Evolutionary conservation across 2,888 invertebrate genomes (phyloP), one percentile per base, ranked within the genome.

Genomic region (Eristalis arbustorum): DNA sequence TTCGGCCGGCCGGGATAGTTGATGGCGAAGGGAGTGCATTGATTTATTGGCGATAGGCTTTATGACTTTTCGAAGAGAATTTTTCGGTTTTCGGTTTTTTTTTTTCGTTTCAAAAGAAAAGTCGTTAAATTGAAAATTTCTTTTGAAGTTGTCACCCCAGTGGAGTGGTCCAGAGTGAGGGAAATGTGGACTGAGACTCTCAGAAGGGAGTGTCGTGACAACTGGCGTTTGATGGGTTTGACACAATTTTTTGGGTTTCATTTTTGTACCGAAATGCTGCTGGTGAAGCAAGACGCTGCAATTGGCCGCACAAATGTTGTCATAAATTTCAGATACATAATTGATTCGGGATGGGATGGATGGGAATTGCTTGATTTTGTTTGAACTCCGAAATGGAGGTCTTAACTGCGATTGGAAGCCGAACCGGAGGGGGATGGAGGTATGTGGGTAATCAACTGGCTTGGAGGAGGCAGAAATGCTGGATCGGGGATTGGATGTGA

Each of bases 31-130:
- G 69, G 64, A 74, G 63, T 74, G 31, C 75, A 59, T 18, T 81
- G 81, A 81, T 81, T 81, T 81, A 81, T 81, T 64, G 23, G 28
- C 31, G 6, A 69, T 59, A 23, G 56, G 11, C 61, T 80, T 80
- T 66, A 80, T 61, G 80, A 56, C 68, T 42, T 72, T 79, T 59
- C 67, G 11, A 37, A 63, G 64, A 49, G 59, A 23, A 25, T 61
- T 68, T 31, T 10, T 31, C 25, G 25, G 25, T 25, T 25, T 25
- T 25, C 25, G 8, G 8, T 31, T 10, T 4, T 31, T 31, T 31
- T 4, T 31, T 6, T 5, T 4, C 10, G 1, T 31, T 68, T 77
- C 31, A 49, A 49, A 49, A 49, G 49, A 49, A 49, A 49, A 49
- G 49, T 49, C 49, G 49, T 49, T 49, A 49, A 49, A 49, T 49